Base-by-base conservation (phyloP, 2,797 vertebrate species). In the Alca torda region DNA sequence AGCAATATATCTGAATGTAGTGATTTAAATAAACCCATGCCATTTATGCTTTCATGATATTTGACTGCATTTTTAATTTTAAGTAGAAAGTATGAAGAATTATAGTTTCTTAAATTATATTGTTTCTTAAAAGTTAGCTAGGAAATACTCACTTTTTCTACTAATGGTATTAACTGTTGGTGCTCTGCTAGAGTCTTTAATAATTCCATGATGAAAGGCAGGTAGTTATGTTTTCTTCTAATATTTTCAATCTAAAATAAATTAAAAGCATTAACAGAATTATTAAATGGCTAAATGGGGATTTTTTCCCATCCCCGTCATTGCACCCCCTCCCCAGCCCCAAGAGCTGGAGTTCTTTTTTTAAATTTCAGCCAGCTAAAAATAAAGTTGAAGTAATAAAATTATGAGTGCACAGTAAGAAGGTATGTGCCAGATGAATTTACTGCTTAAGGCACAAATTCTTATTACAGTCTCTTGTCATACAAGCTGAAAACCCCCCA, bases 121-220 rank as follows among this genome's bases (percentile, higher is more conserved):
- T 2, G 5, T 12, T 94, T 51, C 63, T 72, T 83, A 43, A 11
- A 50, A 76, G 16, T 45, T 45, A 70, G 18, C 5, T 64, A 51
- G 12, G 43, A 89, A 91, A 91, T 85, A 94, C 97, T 96, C 95
- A 99, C 99, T 98, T 99, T 99, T 97, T 99, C 99, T 97, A 99
- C 99, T 98, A 99, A 97, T 61, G 99, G 99, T 98, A 99, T 99
- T 98, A 99, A 97, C 96, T 99, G 99, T 94, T 99, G 99, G 95
- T 99, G 99, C 96, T 99, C 99, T 85, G 99, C 99, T 98, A 99
- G 97, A 1, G 99, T 99, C 98, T 99, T 99, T 98, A 99, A 97
- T 87, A 99, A 98, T 98, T 99, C 99, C 99, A 99, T 99, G 95
- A 99, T 99, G 96, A 99, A 99, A 79, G 99, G 99, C 93, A 99